Evolutionary conservation across 2,888 invertebrate species (phyloP).

Genomic region (Limnephilus auricula): DNA sequence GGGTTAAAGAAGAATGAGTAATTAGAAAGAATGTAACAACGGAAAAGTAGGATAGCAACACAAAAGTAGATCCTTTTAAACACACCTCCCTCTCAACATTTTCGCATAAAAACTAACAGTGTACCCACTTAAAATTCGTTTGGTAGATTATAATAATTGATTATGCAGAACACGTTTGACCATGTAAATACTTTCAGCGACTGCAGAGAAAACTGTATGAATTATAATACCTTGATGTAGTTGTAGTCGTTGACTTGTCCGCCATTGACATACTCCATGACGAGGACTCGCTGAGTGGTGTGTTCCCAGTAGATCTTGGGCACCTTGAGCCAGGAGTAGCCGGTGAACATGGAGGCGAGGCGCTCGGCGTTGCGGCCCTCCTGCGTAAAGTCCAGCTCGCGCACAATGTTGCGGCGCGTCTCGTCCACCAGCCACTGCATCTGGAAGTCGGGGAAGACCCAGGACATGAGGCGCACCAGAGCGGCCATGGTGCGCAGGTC

Average conservation of each 20-base stretch:
- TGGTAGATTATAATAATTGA: neutral
- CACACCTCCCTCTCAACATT: neutral
- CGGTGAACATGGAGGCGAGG: slow-evolving; percentile 81
- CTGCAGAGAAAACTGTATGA: neutral
- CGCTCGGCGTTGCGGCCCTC: slow-evolving; percentile 96
- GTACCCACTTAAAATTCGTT: neutral
- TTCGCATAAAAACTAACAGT: neutral
- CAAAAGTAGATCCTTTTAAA: neutral
- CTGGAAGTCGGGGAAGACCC: slow-evolving; percentile 96
- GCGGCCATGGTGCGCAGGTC: slow-evolving; percentile 97
- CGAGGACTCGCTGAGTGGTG: slow-evolving; percentile 90
- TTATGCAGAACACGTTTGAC: neutral
- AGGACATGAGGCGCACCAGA: slow-evolving; percentile 88
- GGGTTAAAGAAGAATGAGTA: neutral
- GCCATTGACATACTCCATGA: slow-evolving; percentile 97
- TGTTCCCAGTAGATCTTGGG: slow-evolving; percentile 90
- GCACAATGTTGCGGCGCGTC: slow-evolving; percentile 93
- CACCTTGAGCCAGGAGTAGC: slow-evolving; percentile 86
- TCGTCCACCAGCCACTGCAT: slow-evolving; percentile 92
- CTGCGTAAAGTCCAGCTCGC: slow-evolving; percentile 92
- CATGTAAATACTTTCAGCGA: neutral
- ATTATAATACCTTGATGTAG: slow-evolving; percentile 81
- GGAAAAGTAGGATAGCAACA: neutral
- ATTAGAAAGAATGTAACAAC: neutral
- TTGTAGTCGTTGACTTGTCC: slow-evolving; percentile 94